These are phyloP conservation scores for Pempheris klunzingeri DNA, from an alignment of 2,797 vertebrate genomes.

Conservation along the genomic window DNA sequence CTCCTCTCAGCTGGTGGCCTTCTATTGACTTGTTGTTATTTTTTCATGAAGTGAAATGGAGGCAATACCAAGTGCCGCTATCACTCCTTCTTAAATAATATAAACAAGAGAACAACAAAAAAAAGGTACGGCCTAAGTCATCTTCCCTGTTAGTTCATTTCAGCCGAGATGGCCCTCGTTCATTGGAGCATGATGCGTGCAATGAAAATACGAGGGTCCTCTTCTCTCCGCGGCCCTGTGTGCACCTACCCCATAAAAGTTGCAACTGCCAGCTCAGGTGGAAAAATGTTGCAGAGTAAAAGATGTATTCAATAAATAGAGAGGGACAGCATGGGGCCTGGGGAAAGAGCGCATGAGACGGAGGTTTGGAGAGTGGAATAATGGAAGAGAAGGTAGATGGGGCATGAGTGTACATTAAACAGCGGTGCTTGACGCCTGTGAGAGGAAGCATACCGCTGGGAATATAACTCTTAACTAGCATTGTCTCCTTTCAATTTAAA, in stretches of 20 bases:
- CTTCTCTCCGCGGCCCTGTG: constrained; percentile 70
- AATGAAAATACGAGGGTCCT: constrained; percentile 78
- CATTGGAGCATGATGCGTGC: constrained; percentile 87
- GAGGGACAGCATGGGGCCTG: constrained; percentile 96
- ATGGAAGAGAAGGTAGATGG: constrained; percentile 97
- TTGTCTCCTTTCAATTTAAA: constrained; percentile 91
- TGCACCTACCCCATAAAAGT: constrained; percentile 92
- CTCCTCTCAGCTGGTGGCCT: constrained; percentile 93
- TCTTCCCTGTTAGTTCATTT: constrained; percentile 96
- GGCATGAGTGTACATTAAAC: constrained; percentile 99
- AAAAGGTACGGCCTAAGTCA: constrained; percentile 82
- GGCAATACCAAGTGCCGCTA: constrained; percentile 89
- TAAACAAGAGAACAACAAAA: constrained; percentile 78
- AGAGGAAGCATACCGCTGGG: constrained; percentile 93
- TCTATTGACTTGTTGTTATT: constrained; percentile 93
- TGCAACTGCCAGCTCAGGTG: constrained; percentile 99
- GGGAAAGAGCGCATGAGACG: constrained; percentile 96
- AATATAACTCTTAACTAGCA: constrained; percentile 98
- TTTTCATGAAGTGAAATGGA: constrained; percentile 94
- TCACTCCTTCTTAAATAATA: constrained; percentile 88
- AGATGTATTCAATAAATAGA: constrained; percentile 99
- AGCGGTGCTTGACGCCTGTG: constrained; percentile 94
- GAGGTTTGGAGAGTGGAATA: constrained; percentile 95
- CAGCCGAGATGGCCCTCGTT: constrained; percentile 89
- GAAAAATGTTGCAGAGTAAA: constrained; percentile 97